Percentiles rank a stretch among this genome's conserved stretches.
These are phyloP conservation scores for Eilema caniola DNA, from an alignment of 2,888 invertebrate genomes.

Conservation along the genomic window DNA sequence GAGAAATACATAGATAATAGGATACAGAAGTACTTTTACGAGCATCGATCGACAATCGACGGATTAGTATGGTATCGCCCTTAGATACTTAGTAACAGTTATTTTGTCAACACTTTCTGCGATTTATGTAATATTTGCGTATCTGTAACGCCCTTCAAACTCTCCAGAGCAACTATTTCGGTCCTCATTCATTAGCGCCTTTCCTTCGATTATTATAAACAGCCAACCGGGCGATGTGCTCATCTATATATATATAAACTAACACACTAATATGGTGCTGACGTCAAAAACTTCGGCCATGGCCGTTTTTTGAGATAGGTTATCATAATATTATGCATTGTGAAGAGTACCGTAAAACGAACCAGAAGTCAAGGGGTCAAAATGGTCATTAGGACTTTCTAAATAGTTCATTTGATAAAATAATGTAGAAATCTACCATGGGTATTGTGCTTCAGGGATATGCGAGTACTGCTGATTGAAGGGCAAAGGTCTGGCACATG, in stretches of 20 bases:
- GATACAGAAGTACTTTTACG: too few species aligned
- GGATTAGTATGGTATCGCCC: too few species aligned
- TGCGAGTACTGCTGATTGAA: too few species aligned
- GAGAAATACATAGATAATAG: too few species aligned
- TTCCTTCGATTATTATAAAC: slow-evolving; percentile 43
- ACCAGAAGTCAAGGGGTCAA: neutral
- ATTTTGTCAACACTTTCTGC: slow-evolving; percentile 8
- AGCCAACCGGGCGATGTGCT: slow-evolving; percentile 30
- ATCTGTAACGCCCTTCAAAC: slow-evolving; percentile 41
- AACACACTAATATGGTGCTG: slow-evolving; percentile 29
- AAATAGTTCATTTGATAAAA: too few species aligned
- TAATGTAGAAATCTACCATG: too few species aligned
- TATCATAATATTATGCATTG: slow-evolving; percentile 5
- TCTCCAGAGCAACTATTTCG: slow-evolving; percentile 37
- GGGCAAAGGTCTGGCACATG: too few species aligned
- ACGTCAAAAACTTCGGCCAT: slow-evolving; percentile 27
- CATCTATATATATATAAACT: slow-evolving; percentile 24
- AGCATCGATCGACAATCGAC: too few species aligned
- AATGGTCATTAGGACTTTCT: too few species aligned
- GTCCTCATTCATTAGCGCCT: slow-evolving; percentile 30
- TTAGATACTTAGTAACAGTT: too few species aligned
- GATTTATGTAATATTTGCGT: slow-evolving; percentile 27
- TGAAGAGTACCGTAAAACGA: neutral
- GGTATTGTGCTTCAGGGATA: too few species aligned
- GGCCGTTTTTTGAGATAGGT: slow-evolving; percentile 17